phyloP scores from a whole-genome alignment of 2,113 vertebrate species.

The Morphnarchus princeps region DNA sequence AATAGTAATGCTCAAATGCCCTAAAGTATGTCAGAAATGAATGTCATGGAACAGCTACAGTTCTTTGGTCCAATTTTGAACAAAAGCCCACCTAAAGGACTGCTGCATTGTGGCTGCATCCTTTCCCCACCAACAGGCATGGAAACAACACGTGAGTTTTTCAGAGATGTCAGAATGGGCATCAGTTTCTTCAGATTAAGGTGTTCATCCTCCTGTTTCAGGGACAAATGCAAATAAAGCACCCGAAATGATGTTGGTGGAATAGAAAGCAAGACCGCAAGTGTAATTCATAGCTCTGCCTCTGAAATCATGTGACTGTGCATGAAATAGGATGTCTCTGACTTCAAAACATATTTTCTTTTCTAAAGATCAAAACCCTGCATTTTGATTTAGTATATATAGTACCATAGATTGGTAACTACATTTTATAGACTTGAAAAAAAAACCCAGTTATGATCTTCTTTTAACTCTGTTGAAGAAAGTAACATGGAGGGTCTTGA shows the following conservation, averaged over 20 bases:
- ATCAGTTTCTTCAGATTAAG: neutral
- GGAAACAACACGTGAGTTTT: neutral
- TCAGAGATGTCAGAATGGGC: neutral
- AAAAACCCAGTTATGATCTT: fast-evolving
- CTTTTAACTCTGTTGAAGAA: neutral
- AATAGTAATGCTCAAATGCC: neutral
- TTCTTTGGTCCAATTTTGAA: neutral
- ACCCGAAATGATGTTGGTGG: fast-evolving
- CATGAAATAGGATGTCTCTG: neutral
- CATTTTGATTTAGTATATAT: neutral
- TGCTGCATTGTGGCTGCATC: neutral
- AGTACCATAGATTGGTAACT: neutral
- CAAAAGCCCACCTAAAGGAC: neutral
- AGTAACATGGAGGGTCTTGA: neutral
- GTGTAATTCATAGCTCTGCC: neutral
- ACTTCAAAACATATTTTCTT: neutral
- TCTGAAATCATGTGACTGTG: neutral
- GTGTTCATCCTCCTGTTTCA: neutral
- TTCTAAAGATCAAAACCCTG: neutral
- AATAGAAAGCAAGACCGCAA: neutral
- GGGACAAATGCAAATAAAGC: neutral
- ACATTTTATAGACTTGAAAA: neutral
- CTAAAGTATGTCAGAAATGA: neutral
- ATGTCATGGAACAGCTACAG: neutral
- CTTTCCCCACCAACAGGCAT: neutral